Evolutionary conservation across 2,888 invertebrate genomes (phyloP).

Genomic region (Brenthis daphne): DNA sequence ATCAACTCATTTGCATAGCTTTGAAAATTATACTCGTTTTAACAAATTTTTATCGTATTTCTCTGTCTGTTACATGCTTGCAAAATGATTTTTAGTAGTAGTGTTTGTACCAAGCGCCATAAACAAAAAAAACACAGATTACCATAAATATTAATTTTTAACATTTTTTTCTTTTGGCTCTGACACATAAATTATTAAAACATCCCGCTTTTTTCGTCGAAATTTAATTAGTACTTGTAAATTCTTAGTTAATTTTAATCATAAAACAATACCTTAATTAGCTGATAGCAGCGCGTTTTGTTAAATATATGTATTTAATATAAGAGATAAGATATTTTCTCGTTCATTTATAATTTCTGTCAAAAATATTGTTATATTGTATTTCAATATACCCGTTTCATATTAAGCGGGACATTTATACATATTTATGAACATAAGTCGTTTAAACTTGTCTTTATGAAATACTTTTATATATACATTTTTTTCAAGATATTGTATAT

Average conservation of each 20-base stretch:
- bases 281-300: slow-evolving; percentile 16
- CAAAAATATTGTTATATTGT: slow-evolving; percentile 31
- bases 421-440: slow-evolving; percentile 48
- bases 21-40: no score
- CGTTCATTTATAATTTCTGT: slow-evolving; percentile 25
- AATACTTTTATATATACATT: slow-evolving; percentile 3
- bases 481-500: slow-evolving; percentile 15
- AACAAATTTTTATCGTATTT: no score
- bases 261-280: slow-evolving; percentile 22
- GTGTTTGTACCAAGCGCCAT: no score
- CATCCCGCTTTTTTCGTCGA: background rate
- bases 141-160: slow-evolving; percentile 7
- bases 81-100: no score
- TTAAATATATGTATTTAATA: slow-evolving; percentile 19
- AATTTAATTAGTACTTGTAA: slow-evolving; percentile 2
- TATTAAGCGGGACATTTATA: slow-evolving; percentile 44
- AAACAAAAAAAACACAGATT: no score
- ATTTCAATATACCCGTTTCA: slow-evolving; percentile 40
- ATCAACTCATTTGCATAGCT: no score
- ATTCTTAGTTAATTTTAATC: slow-evolving; percentile 15
- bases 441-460: slow-evolving; percentile 27
- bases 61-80: no score
- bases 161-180: background rate
- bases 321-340: slow-evolving; percentile 27
- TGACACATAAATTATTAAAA: background rate